These are phyloP conservation scores for Piprites chloris DNA, from an alignment of 2,113 vertebrate species.

Conservation along the genomic window DNA sequence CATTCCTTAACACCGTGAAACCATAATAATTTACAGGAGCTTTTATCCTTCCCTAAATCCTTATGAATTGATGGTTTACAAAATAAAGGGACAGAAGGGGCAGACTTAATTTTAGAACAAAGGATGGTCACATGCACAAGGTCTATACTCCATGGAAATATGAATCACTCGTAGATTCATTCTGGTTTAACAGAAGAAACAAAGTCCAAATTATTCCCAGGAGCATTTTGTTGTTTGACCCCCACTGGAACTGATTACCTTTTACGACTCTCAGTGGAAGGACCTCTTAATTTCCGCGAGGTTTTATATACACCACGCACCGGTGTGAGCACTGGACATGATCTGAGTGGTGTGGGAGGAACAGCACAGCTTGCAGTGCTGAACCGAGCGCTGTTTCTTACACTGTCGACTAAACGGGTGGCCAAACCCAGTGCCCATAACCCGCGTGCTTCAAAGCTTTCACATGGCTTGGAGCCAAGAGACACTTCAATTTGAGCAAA, in stretches of 20 bases:
- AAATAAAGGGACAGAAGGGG: background rate
- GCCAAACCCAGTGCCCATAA: background rate
- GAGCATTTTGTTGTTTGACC: background rate
- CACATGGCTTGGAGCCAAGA: background rate
- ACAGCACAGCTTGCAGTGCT: accelerated
- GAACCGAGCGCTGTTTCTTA: accelerated
- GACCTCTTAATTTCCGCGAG: background rate
- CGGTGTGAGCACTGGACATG: accelerated
- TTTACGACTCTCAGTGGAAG: background rate
- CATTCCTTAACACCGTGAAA: background rate
- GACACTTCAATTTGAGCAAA: background rate
- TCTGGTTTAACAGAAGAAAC: slow-evolving; percentile 27
- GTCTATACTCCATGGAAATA: background rate
- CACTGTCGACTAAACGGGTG: accelerated
- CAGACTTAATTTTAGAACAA: background rate
- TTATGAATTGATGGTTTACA: background rate
- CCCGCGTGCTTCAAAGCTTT: background rate
- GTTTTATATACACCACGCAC: background rate
- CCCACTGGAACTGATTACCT: background rate
- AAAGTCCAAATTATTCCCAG: slow-evolving; percentile 12
- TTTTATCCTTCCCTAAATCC: background rate
- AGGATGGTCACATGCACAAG: background rate
- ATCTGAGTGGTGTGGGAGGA: background rate
- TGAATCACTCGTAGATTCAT: background rate
- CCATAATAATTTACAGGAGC: background rate